Evolutionary conservation across 1,140 invertebrate genomes (phyloP).

Genomic region (Halyomorpha halys): DNA sequence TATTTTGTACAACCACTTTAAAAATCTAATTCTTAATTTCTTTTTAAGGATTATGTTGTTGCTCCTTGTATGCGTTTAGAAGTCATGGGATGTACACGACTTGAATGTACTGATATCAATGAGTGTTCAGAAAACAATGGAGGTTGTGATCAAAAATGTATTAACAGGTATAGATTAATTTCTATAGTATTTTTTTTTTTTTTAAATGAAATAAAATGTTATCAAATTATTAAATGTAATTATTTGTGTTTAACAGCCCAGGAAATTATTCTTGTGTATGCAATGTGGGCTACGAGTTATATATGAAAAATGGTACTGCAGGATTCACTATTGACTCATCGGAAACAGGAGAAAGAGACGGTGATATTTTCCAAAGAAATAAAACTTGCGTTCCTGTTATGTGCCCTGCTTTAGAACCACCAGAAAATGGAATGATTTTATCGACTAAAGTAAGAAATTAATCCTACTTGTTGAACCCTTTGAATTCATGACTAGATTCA

Average conservation of each 20-base stretch:
- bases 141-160: slow-evolving; percentile 87
- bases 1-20: not conserved
- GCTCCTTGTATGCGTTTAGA: slow-evolving; percentile 86
- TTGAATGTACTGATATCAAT: slow-evolving; percentile 86
- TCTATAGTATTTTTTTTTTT: slow-evolving; percentile 4
- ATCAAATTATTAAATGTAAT: not conserved
- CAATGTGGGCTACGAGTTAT: slow-evolving; percentile 86
- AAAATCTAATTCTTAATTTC: not conserved
- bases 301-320: slow-evolving; percentile 78
- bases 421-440: slow-evolving; percentile 81
- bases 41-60: slow-evolving; percentile 58
- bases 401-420: slow-evolving; percentile 68
- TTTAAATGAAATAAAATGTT: not conserved
- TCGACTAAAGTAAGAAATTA: slow-evolving; percentile 51
- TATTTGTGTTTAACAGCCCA: slow-evolving; percentile 32
- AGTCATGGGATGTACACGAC: slow-evolving; percentile 82
- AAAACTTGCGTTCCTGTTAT: slow-evolving; percentile 91
- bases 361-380: slow-evolving; percentile 81
- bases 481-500: too few relatives aligned
- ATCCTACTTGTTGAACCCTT: not conserved
- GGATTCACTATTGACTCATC: slow-evolving; percentile 70
- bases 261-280: slow-evolving; percentile 82
- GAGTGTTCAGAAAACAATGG: slow-evolving; percentile 84
- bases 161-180: slow-evolving; percentile 53
- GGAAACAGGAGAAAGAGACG: slow-evolving; percentile 77